These are phyloP conservation scores for Ornithorhynchus anatinus DNA, from an alignment of 2,113 vertebrate species.

Conservation along the genomic window DNA sequence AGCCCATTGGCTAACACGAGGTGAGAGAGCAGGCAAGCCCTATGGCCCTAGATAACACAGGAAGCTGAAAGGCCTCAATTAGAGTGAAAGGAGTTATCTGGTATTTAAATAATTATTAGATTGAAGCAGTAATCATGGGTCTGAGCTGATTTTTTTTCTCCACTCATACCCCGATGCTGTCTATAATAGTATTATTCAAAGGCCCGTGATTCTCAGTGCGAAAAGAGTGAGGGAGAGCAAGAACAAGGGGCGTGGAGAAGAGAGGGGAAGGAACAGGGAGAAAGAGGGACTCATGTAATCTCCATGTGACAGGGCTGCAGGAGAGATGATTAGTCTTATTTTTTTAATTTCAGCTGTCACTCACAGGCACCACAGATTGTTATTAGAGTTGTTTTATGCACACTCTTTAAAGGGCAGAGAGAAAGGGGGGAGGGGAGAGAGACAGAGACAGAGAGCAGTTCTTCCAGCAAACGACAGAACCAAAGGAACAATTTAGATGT, in stretches of 20 bases:
- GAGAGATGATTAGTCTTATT: constrained; percentile 73
- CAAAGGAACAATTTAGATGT: constrained; percentile 72
- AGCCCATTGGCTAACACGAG: constrained; percentile 62
- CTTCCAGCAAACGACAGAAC: constrained; percentile 50
- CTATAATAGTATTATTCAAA: constrained; percentile 87
- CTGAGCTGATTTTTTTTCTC: constrained; percentile 73
- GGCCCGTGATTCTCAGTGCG: constrained; percentile 75
- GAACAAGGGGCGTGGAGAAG: constrained; percentile 1
- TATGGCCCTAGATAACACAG: constrained; percentile 54
- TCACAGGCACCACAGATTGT: constrained; percentile 76
- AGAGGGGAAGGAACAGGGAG: neutral
- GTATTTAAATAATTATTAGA: constrained; percentile 86
- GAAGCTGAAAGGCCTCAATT: constrained; percentile 80
- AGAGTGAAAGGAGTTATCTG: constrained; percentile 79
- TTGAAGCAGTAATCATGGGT: constrained; percentile 82
- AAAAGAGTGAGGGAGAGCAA: constrained; percentile 33
- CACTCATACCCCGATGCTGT: constrained; percentile 78
- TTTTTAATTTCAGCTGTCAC: constrained; percentile 85
- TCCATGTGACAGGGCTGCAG: constrained; percentile 69
- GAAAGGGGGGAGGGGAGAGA: constrained; percentile 36
- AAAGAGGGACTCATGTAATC: constrained; percentile 72
- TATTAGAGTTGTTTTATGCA: constrained; percentile 81
- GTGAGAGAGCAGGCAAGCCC: constrained; percentile 58
- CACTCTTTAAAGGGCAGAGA: constrained; percentile 25
- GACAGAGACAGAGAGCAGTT: constrained; percentile 45